Evolutionary conservation across 2,888 invertebrate species (phyloP).

Genomic region (Branchellion lobata): DNA sequence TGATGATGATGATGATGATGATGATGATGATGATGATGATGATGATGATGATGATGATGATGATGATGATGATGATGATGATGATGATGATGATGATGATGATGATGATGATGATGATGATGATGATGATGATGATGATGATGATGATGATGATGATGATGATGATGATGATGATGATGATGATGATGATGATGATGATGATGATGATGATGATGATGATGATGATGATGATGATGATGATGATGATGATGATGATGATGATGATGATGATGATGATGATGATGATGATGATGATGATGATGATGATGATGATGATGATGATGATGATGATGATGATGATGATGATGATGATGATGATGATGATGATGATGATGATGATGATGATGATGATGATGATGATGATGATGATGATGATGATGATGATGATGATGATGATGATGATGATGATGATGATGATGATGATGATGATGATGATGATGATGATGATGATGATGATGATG

Average conservation of each 20-base stretch:
- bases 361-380: not conserved
- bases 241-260: slow-evolving; percentile 9
- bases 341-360: slow-evolving; percentile 15
- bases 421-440: slow-evolving; percentile 28
- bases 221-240: slow-evolving; percentile 9
- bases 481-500: slow-evolving; percentile 34
- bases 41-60: too few species aligned
- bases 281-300: slow-evolving; percentile 9
- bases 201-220: slow-evolving; percentile 2
- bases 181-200: slow-evolving; percentile 9
- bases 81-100: not conserved
- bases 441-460: slow-evolving; percentile 30
- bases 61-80: too few species aligned
- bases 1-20: too few species aligned
- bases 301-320: slow-evolving; percentile 6
- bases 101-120: slow-evolving; percentile 25
- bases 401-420: not conserved
- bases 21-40: too few species aligned
- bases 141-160: slow-evolving; percentile 34
- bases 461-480: slow-evolving; percentile 32
- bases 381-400: slow-evolving; percentile 16
- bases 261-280: slow-evolving; percentile 9
- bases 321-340: slow-evolving; percentile 6
- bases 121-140: slow-evolving; percentile 34
- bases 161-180: slow-evolving; percentile 30